Evolutionary conservation across 2,113 vertebrate genomes (phyloP).

Genomic region (Gila orcuttii): DNA sequence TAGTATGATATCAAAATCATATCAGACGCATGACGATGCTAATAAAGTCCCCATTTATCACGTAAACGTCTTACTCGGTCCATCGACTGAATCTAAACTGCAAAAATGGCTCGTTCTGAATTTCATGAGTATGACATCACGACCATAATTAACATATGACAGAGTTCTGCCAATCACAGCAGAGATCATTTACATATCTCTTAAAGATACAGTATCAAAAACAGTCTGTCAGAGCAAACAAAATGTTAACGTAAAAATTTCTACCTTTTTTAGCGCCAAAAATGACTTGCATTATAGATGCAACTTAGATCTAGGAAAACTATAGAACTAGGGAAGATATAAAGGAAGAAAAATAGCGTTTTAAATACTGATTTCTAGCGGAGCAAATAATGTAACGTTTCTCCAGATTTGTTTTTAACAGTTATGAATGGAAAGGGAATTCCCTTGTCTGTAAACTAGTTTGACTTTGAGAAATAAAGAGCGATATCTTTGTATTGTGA

Average conservation of each 20-base stretch:
- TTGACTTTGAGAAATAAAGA: no score
- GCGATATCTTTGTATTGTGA: no score
- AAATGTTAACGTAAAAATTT: neutral
- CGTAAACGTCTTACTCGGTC: neutral
- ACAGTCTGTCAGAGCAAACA: neutral
- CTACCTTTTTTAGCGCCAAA: neutral
- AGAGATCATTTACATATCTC: constrained; percentile 12
- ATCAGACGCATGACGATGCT: no score
- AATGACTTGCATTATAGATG: no score
- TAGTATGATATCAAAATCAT: no score
- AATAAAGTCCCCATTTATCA: no score
- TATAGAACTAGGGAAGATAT: no score
- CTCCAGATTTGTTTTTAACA: neutral
- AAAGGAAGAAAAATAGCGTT: no score
- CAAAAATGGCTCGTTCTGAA: neutral
- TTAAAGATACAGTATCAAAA: neutral
- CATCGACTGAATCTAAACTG: neutral
- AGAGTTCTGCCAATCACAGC: neutral
- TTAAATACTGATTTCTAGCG: neutral
- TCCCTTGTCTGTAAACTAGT: no score
- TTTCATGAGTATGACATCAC: neutral
- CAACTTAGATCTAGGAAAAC: no score
- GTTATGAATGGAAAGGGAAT: no score
- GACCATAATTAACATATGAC: neutral
- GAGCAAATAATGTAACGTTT: neutral